Evolutionary conservation across 1,140 invertebrate genomes (phyloP), one percentile per base, ranked within the genome.

Genomic region (Pseudomyrmex dendroicus): DNA sequence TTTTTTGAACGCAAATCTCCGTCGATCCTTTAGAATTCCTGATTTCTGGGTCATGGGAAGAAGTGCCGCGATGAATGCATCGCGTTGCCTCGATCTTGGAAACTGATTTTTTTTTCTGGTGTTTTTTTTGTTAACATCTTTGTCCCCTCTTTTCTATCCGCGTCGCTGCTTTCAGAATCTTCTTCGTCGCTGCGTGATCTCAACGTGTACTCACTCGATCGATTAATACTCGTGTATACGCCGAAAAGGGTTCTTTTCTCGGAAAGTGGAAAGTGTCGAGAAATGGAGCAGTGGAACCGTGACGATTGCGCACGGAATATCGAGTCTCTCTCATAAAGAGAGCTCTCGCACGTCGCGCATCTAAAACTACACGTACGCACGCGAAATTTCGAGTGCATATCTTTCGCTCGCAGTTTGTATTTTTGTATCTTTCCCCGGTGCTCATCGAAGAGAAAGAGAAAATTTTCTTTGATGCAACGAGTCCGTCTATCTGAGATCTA

Each of bases 41-140:
- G 72, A 89, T 92, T 94, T 93, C 92, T 93, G 82, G 94, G 92
- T 94, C 94, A 94, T 94, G 94, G 93, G 93, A 94, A 94, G 92
- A 35, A 35, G 88, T 90, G 88, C 44, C 46, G 66, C 54, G 67
- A 84, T 87, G 74, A 89, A 91, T 89, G 82, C 74, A 44, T 63
- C 57, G 56, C 70, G 88, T 89, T 92, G 85, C 91, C 90, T 90
- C 88, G 91, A 93, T 93, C 92, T 91, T 92, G 92, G 92, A 94
- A 93, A 94, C 89, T 91, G 91, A 93, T 93, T 91, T 92, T 91
- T 92, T 89, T 88, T 89, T 52, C 35, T 35, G 35, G 35, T 35
- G 5, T n/a, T 82, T 83, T 70, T 54, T 52, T 72, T 83, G 73
- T 86, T 86, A 70, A 78, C 63, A 78, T 92, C 90, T 92, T 89